Conservation (phyloP, 2,888 invertebrate species). For the Phania funesta region DNA sequence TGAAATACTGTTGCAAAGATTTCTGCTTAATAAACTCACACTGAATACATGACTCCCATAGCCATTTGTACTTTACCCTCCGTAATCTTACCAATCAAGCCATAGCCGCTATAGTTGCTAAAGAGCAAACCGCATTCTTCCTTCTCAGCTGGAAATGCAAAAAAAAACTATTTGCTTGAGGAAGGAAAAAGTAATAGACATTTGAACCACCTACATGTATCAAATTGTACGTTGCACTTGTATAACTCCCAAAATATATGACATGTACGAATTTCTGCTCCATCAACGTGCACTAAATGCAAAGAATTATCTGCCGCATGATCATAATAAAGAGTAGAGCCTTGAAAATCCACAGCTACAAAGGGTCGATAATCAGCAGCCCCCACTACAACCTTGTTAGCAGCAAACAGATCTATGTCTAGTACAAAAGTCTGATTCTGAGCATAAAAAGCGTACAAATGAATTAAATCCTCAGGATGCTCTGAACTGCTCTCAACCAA, state of each 20-base stretch:
- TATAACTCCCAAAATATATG: conserved; percentile 78
- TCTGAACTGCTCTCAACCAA: conserved; percentile 71
- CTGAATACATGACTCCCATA: conserved; percentile 71
- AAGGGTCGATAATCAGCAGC: conserved; percentile 77
- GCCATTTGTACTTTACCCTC: conserved; percentile 83
- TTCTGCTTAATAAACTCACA: conserved; percentile 51
- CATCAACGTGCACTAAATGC: conserved; percentile 80
- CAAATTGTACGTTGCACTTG: conserved; percentile 80
- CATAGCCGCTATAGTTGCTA: conserved; percentile 84
- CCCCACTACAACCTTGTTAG: conserved; percentile 72
- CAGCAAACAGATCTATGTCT: conserved; percentile 50
- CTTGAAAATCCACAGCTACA: conserved; percentile 72
- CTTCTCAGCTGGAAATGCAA: conserved; percentile 72
- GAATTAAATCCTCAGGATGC: conserved; percentile 64
- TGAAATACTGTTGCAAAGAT: background rate
- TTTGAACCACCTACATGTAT: conserved; percentile 70
- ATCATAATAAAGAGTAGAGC: conserved; percentile 69
- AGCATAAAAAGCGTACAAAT: conserved; percentile 71
- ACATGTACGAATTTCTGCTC: conserved; percentile 81
- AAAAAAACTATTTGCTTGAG: background rate
- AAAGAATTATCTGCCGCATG: conserved; percentile 60
- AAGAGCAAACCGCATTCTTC: conserved; percentile 85
- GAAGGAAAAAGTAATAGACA: background rate
- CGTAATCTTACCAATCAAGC: conserved; percentile 84
- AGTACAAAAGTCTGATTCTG: conserved; percentile 25